A percentile compares a stretch with the other conserved stretches of the same genome.
phyloP scores from a whole-genome alignment of 2,888 invertebrate species.

The Teinopalpus imperialis region DNA sequence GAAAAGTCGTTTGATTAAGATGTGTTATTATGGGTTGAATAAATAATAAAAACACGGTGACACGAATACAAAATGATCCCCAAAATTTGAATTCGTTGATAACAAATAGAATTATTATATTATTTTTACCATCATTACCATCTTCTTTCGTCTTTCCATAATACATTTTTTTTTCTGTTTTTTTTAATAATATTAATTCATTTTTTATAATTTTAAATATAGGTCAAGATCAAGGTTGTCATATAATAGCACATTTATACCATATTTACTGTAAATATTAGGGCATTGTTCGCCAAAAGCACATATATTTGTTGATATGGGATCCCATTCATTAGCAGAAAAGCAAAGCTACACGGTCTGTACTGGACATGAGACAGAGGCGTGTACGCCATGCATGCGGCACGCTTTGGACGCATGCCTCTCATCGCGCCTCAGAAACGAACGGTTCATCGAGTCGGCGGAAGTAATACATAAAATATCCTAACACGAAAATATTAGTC shows the following conservation, averaged over 20 bases:
- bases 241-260: no score
- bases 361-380: constrained; percentile 47
- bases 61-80: no score
- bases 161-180: no score
- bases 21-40: constrained; percentile 6
- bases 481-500: constrained; percentile 19
- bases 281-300: constrained; percentile 1
- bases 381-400: constrained; percentile 50
- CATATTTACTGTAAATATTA: constrained; percentile 17
- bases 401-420: constrained; percentile 44
- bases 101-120: no score
- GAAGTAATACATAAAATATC: constrained; percentile 43
- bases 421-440: constrained; percentile 16
- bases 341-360: constrained; percentile 8
- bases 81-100: no score
- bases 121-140: no score
- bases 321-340: constrained; percentile 12
- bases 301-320: neutral
- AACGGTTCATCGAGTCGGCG: constrained; percentile 29
- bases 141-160: no score
- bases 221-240: constrained; percentile 22
- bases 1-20: constrained; percentile 5
- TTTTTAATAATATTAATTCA: no score
- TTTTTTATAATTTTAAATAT: no score
- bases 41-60: constrained; percentile 4